Base-by-base conservation (phyloP, 2,113 vertebrate genomes). In the Brienomyrus longianalis region DNA sequence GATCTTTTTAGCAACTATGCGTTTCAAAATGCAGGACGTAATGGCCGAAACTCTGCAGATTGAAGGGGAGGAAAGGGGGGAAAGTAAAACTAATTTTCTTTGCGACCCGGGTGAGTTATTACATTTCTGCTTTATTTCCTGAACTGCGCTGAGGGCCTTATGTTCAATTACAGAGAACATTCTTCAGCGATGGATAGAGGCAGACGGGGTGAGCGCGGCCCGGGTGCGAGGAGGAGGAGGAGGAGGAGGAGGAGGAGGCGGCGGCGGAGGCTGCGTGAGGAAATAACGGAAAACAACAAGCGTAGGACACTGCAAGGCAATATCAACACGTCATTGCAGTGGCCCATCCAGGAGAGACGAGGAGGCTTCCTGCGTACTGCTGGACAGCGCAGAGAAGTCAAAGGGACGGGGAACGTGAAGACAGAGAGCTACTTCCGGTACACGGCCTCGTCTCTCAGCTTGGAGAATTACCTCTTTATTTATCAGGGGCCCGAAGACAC, bases 161-260 rank as follows among this genome's bases (percentile, higher is more conserved):
- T 95, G 95, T 95, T 96, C 96, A 96, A 96, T 96, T 96, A 96
- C 91, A 84, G 92, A 90, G 93, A 95, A 95, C 94, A 95, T 91
- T 91, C 90, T 88, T 90, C 87, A 89, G 91, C 88, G 74, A 83
- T 70, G 47, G 87, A 59, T 19, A 45, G 85, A 90, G 84, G 74
- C 51, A 48, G 80, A 62, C 35, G 21, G 50, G 77, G 66, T 13
- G 89, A 85, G 89, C 86, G 52, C 3, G 11, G 70, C 15, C 54
- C 45, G 83, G 83, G 50, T 11, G 50, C 23, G 85, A 51, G n/a
- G 84, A n/a, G 89, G 35, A 2, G 80, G 39, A 39, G 39, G 39
- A 39, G 39, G 2, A 39, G 31, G 23, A 54, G 74, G 13, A 21
- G 47, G 70, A 45, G 45, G 23, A 54, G 74, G 13, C 13, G 47